Evolutionary conservation across 2,113 vertebrate species (phyloP).

Genomic region (Atlantisia rogersi): DNA sequence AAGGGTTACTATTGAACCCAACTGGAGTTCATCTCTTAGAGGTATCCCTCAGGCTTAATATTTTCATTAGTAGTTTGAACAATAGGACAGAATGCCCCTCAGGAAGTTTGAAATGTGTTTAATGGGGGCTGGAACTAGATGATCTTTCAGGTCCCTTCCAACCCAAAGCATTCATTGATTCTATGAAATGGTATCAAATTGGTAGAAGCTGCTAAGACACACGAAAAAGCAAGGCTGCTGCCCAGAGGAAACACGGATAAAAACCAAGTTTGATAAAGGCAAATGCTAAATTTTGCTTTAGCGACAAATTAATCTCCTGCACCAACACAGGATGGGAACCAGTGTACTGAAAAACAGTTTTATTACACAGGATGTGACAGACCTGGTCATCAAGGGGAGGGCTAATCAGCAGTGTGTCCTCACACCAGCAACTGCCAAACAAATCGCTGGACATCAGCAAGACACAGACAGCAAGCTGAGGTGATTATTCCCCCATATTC

Average conservation of each 20-base stretch:
- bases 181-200: neutral
- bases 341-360: neutral
- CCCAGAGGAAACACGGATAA: neutral
- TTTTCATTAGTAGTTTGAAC: neutral
- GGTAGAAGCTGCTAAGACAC: neutral
- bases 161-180: no score
- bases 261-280: neutral
- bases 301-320: neutral
- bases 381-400: neutral
- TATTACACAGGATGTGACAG: neutral
- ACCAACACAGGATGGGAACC: neutral
- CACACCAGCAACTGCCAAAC: neutral
- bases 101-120: neutral
- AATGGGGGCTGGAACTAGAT: no score
- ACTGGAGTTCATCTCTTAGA: neutral
- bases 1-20: neutral
- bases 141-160: no score
- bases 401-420: neutral
- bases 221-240: neutral
- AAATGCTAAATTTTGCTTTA: neutral
- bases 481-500: neutral
- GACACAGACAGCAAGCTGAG: neutral
- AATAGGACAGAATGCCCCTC: neutral
- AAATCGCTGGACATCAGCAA: neutral
- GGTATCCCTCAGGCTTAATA: neutral